Evolutionary conservation across 2,113 vertebrate species (phyloP), one percentile per base, ranked within the genome.

Genomic region (Sinocyclocheilus maitianheensis): DNA sequence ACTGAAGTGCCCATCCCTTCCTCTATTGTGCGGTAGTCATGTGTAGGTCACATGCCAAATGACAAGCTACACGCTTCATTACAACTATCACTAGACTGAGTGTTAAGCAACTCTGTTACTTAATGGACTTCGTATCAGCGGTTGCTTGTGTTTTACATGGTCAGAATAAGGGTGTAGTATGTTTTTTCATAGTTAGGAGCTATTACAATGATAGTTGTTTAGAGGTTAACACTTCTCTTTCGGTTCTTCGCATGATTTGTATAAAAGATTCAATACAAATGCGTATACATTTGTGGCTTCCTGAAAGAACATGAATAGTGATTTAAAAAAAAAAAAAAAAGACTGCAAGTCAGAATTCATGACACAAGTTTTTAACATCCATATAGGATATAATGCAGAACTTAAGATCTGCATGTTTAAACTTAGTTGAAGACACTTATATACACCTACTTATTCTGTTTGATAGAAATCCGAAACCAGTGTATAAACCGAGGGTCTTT

Each of bases 41-140:
- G 96, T 97, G 97, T 94, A 84, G 95, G 94, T 97, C 97, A 98
- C 98, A 97, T 98, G 97, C 84, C 82, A 82, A 62, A 84, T 83
- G 86, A 92, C 88, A 88, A 77, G 89, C 85, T 60, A 74, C 51
- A 74, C 0, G 2, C 3, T 58, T 74, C 92, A 93, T 96, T 96
- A 94, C 95, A 95, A 95, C 86, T 74, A 53, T 40, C 80, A 46
- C 89, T 63, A 65, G 69, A 24, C 18, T 74, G 51, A 85, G 92
- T 88, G 92, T 86, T 92, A 92, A 90, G 91, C 51, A 83, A 81
- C 83, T 83, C 12, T 3, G 77, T 78, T 85, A 83, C 58, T 26
- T 60, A 34, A 40, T 58, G 30, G 37, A 8, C 22, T 83, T 74
- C 26, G 34, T 16, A 24, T 79, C 58, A 72, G 46, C 24, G 55